These are phyloP conservation scores for Tricholauxania praeusta DNA, from an alignment of 2,888 invertebrate species.

Conservation along the genomic window DNA sequence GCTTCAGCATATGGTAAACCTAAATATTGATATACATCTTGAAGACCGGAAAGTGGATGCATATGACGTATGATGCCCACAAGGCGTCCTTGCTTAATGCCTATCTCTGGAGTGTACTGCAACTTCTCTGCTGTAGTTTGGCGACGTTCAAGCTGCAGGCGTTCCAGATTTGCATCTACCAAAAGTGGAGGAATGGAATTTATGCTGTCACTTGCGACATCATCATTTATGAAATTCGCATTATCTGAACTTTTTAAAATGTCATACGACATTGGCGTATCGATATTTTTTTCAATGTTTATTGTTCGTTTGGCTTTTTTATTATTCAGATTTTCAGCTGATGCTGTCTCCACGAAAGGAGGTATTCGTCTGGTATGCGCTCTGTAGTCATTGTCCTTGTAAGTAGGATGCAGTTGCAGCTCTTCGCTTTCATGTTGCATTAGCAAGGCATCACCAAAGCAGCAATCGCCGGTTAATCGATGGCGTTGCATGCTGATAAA, in stretches of 20 bases:
- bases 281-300: conserved; percentile 26
- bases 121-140: conserved; percentile 63
- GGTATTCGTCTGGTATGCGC: background rate
- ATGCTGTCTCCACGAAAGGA: background rate
- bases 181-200: background rate
- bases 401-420: conserved; percentile 40
- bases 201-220: conserved; percentile 26
- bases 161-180: background rate
- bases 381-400: conserved; percentile 16
- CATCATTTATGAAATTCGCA: conserved; percentile 7
- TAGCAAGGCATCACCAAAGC: conserved; percentile 45
- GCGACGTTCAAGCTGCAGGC: conserved; percentile 51
- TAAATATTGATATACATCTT: conserved; percentile 79
- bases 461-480: conserved; percentile 54
- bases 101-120: conserved; percentile 73
- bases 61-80: conserved; percentile 77
- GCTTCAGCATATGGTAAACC: conserved; percentile 88
- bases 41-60: conserved; percentile 67
- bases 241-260: conserved; percentile 3
- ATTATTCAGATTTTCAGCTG: conserved; percentile 28
- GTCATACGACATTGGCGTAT: background rate
- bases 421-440: conserved; percentile 38
- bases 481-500: conserved; percentile 57
- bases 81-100: conserved; percentile 76
- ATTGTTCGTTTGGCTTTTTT: conserved; percentile 43